These are phyloP conservation scores for Oreamnos americanus DNA, from an alignment of 2,113 vertebrate genomes.

Conservation along the genomic window DNA sequence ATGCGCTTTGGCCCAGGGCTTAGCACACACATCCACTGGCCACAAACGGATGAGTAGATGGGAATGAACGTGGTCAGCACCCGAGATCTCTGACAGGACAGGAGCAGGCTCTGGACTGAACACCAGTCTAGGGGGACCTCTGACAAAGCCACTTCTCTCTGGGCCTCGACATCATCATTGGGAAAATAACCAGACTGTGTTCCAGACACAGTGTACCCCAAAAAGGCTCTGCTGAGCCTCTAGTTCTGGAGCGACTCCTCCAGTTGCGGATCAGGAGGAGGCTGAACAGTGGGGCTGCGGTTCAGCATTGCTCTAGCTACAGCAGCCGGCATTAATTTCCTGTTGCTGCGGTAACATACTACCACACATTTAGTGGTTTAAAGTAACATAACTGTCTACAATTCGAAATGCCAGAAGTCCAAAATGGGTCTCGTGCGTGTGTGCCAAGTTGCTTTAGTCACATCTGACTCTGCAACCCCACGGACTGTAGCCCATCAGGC, in stretches of 20 bases:
- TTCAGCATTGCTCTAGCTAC: not conserved
- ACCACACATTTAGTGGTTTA: not conserved
- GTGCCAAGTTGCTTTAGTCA: not conserved
- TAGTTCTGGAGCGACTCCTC: fast-evolving
- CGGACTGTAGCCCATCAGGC: not conserved
- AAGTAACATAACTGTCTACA: not conserved
- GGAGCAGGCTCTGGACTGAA: not conserved
- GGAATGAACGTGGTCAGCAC: too few species aligned
- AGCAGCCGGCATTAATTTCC: not conserved
- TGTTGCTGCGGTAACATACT: not conserved
- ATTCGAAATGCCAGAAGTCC: not conserved
- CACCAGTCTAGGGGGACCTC: not conserved
- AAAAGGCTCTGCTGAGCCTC: not conserved
- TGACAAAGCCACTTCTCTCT: not conserved
- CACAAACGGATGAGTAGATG: not conserved
- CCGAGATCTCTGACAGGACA: not conserved
- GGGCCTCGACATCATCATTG: not conserved
- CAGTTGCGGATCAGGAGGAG: not conserved
- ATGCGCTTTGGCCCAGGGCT: not conserved
- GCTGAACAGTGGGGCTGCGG: not conserved
- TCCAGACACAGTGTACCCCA: not conserved
- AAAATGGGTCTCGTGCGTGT: not conserved
- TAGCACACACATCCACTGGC: not conserved
- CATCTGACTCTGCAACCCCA: not conserved
- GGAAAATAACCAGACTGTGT: not conserved